Percentiles rank a stretch among this genome's conserved stretches.
Evolutionary conservation across 2,888 invertebrate species (phyloP).

Genomic region (Diabrotica balteata): DNA sequence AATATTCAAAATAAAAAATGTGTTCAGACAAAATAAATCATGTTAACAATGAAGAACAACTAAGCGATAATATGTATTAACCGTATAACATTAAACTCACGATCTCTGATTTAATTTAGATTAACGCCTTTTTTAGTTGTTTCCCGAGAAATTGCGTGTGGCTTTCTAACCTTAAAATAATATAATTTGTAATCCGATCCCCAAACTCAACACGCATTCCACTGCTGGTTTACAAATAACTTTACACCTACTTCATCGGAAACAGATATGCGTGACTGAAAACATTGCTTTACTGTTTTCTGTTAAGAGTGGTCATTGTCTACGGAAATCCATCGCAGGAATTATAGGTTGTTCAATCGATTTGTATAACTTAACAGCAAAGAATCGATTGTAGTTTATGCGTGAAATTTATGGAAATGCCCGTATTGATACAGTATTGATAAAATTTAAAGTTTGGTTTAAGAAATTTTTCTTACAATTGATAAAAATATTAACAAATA

Average conservation of each 20-base stretch:
- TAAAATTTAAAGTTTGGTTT: no score
- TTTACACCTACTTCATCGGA: slow-evolving; percentile 21
- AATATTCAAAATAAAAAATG: no score
- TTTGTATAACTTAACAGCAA: neutral
- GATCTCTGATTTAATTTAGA: slow-evolving; percentile 15
- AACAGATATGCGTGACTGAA: slow-evolving; percentile 24
- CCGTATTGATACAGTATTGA: no score
- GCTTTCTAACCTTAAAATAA: slow-evolving; percentile 22
- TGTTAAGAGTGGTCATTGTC: slow-evolving; percentile 1
- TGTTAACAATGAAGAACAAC: no score
- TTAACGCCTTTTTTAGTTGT: slow-evolving; percentile 13
- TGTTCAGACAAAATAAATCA: no score
- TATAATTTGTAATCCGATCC: slow-evolving; percentile 25
- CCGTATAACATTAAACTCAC: neutral
- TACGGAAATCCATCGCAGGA: neutral
- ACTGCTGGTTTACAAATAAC: slow-evolving; percentile 21
- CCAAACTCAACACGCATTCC: slow-evolving; percentile 13
- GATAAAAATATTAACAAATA: no score
- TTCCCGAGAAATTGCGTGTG: slow-evolving; percentile 15
- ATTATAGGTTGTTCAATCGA: neutral
- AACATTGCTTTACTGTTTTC: slow-evolving; percentile 22
- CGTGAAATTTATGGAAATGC: neutral
- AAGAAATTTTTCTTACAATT: no score
- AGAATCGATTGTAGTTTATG: neutral
- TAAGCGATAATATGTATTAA: no score